Evolutionary conservation across 1,140 invertebrate species (phyloP).

Genomic region (Bemisia tabaci): DNA sequence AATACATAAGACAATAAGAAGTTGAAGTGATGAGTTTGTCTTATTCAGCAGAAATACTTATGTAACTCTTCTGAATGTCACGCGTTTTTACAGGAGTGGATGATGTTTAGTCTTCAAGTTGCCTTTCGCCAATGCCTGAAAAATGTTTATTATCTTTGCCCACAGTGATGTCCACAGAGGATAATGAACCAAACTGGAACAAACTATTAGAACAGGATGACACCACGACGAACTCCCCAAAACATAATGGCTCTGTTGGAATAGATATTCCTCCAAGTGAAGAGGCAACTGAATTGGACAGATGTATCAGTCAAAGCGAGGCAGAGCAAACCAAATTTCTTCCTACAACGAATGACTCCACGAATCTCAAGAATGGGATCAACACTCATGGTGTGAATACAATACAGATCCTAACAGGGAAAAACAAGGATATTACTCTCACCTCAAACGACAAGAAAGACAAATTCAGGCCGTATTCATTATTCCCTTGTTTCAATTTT

Average conservation of each 20-base stretch:
- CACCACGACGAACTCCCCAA: not conserved
- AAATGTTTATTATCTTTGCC: not conserved
- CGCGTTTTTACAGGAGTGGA: not conserved
- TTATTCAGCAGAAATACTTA: not conserved
- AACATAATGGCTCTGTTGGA: not conserved
- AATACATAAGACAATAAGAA: no score
- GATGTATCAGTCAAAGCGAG: not conserved
- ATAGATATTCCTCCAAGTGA: not conserved
- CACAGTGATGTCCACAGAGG: not conserved
- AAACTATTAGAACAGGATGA: not conserved
- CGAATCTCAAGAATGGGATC: not conserved
- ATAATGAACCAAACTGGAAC: not conserved
- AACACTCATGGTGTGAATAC: not conserved
- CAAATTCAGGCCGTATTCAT: not conserved
- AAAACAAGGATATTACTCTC: not conserved
- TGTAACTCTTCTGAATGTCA: not conserved
- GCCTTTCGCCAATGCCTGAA: not conserved
- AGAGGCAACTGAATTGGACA: not conserved
- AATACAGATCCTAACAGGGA: not conserved
- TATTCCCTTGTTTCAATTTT: not conserved
- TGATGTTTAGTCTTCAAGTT: not conserved
- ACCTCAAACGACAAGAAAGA: not conserved
- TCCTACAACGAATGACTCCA: not conserved
- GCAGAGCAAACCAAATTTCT: not conserved
- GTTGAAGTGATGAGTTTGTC: not conserved